Base-by-base conservation (phyloP, 2,797 vertebrate species). In the Remorina albescens region DNA sequence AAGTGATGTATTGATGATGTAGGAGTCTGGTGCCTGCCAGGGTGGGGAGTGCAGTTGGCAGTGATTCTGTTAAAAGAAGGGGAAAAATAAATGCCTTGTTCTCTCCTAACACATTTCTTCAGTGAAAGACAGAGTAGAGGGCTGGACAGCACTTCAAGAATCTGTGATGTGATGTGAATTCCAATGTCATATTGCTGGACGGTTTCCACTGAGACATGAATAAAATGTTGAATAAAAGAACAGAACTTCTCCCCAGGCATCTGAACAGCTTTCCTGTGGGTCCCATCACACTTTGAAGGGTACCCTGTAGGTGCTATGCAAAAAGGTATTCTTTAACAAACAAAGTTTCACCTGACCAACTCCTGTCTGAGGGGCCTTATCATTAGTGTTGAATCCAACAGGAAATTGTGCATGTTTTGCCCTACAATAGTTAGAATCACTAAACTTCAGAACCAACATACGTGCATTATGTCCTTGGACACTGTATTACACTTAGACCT, bases 41-140 rank as follows among this genome's bases (percentile, higher is more conserved):
- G 87, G 7, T 94, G 93, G 5, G 93, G 92, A 73, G 93, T 93
- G 70, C 94, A 83, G 46, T 92, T 95, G 76, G 76, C 93, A 74
- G 68, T 94, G 78, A 95, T 95, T 87, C 96, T 98, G 88, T 66
- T 49, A 57, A 86, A 77, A 72, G 18, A 87, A 46, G 4, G 51
- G 8, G 10, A 1, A 41, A 71, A 72, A 67, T 23, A 54, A 81
- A 75, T 67, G 19, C 6, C 72, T 67, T 68, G 34, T 55, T 81
- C 34, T 67, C 60, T 53, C 19, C 16, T 4, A 28, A 57, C 19
- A 57, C 26, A 49, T 67, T 53, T 77, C 49, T 60, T 9, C n/a
- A 60, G 30, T 67, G 23, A 64, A 60, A 81, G 28, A 76, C 37
- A 67, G 50, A 78, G 2, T 23, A 47, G 67, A 15, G 30, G 15